Evolutionary conservation across 2,113 vertebrate species (phyloP), one percentile per base, ranked within the genome.

Genomic region (Megaceryle maxima): DNA sequence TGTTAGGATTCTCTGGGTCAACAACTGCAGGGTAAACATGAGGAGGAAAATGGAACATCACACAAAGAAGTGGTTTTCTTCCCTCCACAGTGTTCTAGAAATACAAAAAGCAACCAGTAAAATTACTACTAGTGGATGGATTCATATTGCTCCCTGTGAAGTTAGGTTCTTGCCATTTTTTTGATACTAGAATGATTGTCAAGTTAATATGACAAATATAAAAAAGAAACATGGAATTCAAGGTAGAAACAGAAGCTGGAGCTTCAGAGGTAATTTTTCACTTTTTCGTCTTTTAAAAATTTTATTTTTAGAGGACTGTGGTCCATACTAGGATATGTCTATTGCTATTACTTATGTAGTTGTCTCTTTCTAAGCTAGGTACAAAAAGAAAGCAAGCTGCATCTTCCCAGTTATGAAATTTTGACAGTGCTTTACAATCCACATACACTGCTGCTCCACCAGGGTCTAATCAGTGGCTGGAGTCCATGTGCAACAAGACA

Each of bases 81-180:
- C 22, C 25, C 25, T 59, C 41, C 11, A 16, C 13, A 35, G 7
- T 7, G 6, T 46, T 67, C 46, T 29, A 51, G 20, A 80, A 76
- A 46, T 41, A 11, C 0, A 70, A 56, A 59, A 55, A 83, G 10
- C 17, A 77, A 35, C 11, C 16, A 35, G 22, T 21, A n/a, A 56
- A 59, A 5, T 28, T 50, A 10, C 59, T 90, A 5, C 6, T 31
- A 16, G 11, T 53, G 25, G 15, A 9, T 67, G 62, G 15, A 35
- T 87, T 88, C 17, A 55, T 75, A 43, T 2, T 83, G 12, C 2
- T 70, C 13, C 31, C 16, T 18, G 19, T 62, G 35, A 83, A 76
- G 12, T 21, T 22, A 80, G 5, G 10, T 37, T 59, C 37, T 55
- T 43, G 7, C 0, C 76, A 10, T 4, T 1, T 56, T 37, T 79